Conservation (phyloP, 2,797 vertebrate genomes). For the Cephalopachus bancanus region DNA sequence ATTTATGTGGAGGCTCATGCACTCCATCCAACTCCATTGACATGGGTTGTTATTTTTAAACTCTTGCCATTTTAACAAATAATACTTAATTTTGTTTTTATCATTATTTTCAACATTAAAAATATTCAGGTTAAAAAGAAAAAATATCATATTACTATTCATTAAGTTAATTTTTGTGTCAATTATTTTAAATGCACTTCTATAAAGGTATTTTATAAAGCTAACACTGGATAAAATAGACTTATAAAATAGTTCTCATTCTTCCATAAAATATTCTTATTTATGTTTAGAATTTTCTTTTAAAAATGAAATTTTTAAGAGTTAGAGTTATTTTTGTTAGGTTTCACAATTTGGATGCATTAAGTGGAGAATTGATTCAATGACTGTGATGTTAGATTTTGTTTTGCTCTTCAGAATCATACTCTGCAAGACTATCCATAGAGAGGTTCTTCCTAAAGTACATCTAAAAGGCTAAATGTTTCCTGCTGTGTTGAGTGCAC, state of each 20-base stretch:
- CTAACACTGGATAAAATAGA: not conserved
- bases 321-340: not conserved
- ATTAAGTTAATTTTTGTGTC: not conserved
- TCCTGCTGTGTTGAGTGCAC: not conserved
- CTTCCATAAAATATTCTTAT: not conserved
- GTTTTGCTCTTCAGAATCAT: constrained; percentile 10
- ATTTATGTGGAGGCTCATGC: too few relatives aligned
- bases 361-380: not conserved
- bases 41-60: not conserved
- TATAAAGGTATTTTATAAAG: not conserved
- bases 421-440: not conserved
- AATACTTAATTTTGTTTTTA: not conserved
- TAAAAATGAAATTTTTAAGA: not conserved
- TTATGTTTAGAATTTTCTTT: not conserved
- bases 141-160: not conserved
- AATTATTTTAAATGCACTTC: not conserved
- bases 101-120: constrained; percentile 12
- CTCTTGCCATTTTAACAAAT: not conserved
- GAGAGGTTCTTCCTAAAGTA: not conserved
- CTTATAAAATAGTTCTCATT: not conserved
- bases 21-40: too few relatives aligned
- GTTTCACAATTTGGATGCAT: not conserved
- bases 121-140: not conserved
- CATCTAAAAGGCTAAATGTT: constrained; percentile 52
- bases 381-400: not conserved